phyloP scores from a whole-genome alignment of 1,140 invertebrate genomes.

The Cryptotermes secundus region DNA sequence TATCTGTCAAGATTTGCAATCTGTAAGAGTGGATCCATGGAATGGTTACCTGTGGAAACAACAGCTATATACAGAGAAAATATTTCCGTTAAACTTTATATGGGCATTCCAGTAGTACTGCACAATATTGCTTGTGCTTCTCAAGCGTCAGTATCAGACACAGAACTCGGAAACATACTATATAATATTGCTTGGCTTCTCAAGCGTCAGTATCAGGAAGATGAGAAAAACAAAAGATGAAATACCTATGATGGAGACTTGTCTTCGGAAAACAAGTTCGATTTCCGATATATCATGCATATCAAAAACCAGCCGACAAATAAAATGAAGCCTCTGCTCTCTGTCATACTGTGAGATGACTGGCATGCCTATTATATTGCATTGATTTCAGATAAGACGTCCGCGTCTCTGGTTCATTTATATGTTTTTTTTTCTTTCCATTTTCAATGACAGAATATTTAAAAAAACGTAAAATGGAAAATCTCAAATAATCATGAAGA shows the following conservation, averaged over 20 bases:
- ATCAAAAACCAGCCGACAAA: constrained; percentile 1
- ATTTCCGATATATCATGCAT: constrained; percentile 9
- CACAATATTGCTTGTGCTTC: too few relatives aligned
- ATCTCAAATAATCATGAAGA: too few relatives aligned
- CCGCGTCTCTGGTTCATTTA: not conserved
- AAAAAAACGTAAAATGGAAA: not conserved
- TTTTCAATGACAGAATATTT: not conserved
- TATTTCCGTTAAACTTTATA: too few relatives aligned
- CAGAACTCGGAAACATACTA: not conserved
- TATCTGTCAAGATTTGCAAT: too few relatives aligned
- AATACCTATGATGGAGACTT: not conserved
- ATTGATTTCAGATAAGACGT: not conserved
- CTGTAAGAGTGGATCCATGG: too few relatives aligned
- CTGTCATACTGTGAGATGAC: not conserved
- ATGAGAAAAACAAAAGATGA: not conserved
- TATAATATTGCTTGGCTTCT: not conserved
- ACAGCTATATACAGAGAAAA: too few relatives aligned
- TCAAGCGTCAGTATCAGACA: too few relatives aligned
- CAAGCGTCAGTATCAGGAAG: not conserved
- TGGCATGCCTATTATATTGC: not conserved
- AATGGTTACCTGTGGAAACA: too few relatives aligned
- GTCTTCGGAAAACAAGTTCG: not conserved
- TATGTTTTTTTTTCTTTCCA: not conserved
- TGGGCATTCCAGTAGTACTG: too few relatives aligned
- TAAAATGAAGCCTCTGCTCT: not conserved